Evolutionary conservation across 2,113 vertebrate species (phyloP), one percentile per base, ranked within the genome.

Genomic region (Calidris pygmaea): DNA sequence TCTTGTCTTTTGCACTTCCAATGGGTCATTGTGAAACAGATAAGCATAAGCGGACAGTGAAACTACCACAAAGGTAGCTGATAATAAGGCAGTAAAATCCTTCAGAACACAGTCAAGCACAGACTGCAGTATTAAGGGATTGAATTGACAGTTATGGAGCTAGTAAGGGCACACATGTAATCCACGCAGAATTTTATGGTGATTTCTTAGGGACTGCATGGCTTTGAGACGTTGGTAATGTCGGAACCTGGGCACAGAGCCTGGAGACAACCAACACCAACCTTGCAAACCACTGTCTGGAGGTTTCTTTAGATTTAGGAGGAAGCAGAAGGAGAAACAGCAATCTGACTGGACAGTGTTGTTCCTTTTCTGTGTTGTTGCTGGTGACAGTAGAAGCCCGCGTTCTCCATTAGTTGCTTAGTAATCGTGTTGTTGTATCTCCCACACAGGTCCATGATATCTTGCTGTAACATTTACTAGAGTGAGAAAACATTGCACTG

Each of bases 71-170:
- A 23, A 58, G 10, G 39, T 12, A 45, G 74, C 12, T 18, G 12
- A 34, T 14, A 83, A 18, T 32, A 41, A 86, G 32, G 39, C 63
- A 80, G n/a, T 55, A 74, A 79, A 89, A 66, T 53, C 14, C 32
- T 76, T 70, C 55, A 47, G 27, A 20, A 21, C 35, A 24, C 23
- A 52, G 45, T 72, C 22, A 56, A 48, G 37, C 29, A 18, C 41
- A 68, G 47, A 59, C 19, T 87, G 67, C 0, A 0, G 18, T 2
- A 5, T 59, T 63, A 13, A 52, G 26, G 27, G 14, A 10, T 27
- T 63, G 68, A 63, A 53, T 37, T 74, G 59, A 23, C 55, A 37
- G 30, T 72, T 76, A 29, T 34, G 55, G 60, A 83, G n/a, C 27
- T 34, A 62, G 4, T 32, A 34, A 71, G 15, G 65, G 26, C 29